Percentiles rank a stretch among this genome's conserved stretches.
These are phyloP conservation scores for Catocala fraxini DNA, from an alignment of 2,888 invertebrate species.

Conservation along the genomic window DNA sequence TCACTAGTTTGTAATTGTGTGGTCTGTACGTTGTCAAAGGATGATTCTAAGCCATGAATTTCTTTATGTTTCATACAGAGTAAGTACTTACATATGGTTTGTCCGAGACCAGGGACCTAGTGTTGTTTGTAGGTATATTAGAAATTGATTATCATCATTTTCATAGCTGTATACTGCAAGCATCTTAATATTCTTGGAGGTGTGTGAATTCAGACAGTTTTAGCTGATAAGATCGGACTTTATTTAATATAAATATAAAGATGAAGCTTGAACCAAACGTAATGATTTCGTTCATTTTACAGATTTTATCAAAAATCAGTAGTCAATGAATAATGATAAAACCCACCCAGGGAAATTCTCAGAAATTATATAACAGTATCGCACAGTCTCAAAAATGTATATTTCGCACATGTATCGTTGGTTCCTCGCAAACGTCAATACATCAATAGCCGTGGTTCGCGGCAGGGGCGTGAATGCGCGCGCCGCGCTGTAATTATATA, in stretches of 20 bases:
- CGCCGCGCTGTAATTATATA: constrained; percentile 80
- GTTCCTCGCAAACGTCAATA: constrained; percentile 73
- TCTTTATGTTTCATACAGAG: too few species aligned
- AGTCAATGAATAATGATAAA: constrained; percentile 8
- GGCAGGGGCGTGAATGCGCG: constrained; percentile 71
- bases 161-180: too few species aligned
- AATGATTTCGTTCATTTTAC: neutral
- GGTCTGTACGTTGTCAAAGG: too few species aligned
- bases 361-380: constrained; percentile 30
- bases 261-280: neutral
- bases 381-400: constrained; percentile 56
- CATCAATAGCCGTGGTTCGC: constrained; percentile 74
- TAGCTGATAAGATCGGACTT: too few species aligned
- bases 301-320: constrained; percentile 14
- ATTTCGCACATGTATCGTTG: constrained; percentile 60
- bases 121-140: too few species aligned
- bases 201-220: neutral
- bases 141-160: too few species aligned
- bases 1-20: too few species aligned
- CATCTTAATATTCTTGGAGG: too few species aligned
- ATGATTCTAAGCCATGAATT: too few species aligned
- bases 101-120: too few species aligned
- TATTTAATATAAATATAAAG: too few species aligned
- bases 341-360: constrained; percentile 22
- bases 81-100: too few species aligned